Evolutionary conservation across 2,113 vertebrate genomes (phyloP).

Genomic region (Apteryx mantelli): DNA sequence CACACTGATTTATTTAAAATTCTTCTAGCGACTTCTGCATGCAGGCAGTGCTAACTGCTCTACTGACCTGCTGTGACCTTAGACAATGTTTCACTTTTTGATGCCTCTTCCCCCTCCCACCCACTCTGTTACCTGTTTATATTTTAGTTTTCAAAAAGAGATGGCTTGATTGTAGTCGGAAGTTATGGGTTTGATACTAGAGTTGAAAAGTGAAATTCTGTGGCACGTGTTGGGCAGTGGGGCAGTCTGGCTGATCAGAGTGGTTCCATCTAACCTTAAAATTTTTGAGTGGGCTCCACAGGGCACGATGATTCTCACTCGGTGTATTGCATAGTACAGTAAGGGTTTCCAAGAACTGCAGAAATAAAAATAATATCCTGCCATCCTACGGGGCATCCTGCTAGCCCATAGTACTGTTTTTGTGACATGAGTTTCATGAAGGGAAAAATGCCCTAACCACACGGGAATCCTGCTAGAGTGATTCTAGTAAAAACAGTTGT

Average conservation of each 20-base stretch:
- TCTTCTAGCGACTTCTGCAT: background rate
- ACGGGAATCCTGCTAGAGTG: background rate
- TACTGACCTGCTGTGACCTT: slow-evolving; percentile 28
- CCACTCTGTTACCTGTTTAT: background rate
- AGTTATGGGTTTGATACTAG: background rate
- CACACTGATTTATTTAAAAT: background rate
- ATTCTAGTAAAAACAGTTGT: background rate
- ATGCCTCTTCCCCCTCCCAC: slow-evolving; percentile 27
- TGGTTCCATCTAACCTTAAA: background rate
- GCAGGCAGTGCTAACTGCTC: background rate
- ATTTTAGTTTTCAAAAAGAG: background rate
- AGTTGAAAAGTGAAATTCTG: slow-evolving; percentile 17
- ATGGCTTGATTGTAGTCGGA: background rate
- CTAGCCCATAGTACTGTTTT: background rate
- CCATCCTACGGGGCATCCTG: background rate
- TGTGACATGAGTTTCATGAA: background rate
- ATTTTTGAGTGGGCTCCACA: fast-evolving
- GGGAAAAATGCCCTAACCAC: background rate
- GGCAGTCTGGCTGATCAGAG: background rate
- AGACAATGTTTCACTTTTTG: background rate
- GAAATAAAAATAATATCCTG: background rate
- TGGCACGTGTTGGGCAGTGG: background rate
- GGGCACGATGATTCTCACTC: fast-evolving
- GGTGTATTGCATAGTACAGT: no score
- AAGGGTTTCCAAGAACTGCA: background rate